These are phyloP conservation scores for Sycophaga agraensis DNA, from an alignment of 1,140 invertebrate genomes.

Conservation along the genomic window DNA sequence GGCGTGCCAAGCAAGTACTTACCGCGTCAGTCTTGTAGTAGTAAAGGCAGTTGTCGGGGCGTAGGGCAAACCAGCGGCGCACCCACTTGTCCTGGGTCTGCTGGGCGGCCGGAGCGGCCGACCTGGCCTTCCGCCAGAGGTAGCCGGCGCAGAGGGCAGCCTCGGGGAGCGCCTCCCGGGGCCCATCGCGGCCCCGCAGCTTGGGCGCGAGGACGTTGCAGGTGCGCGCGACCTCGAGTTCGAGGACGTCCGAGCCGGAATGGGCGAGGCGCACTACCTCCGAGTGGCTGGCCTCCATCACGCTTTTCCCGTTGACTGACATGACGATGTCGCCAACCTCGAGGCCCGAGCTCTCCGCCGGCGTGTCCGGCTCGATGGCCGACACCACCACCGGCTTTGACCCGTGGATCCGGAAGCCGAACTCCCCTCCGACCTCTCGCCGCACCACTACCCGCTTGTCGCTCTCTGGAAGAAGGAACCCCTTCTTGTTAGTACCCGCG, in stretches of 20 bases:
- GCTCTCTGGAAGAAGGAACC: constrained; percentile 67
- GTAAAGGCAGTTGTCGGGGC: constrained; percentile 90
- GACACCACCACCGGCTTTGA: constrained; percentile 94
- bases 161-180: constrained; percentile 56
- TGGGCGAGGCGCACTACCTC: constrained; percentile 94
- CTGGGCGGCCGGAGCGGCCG: constrained; percentile 37
- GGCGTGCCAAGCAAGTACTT: constrained; percentile 39
- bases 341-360: constrained; percentile 85
- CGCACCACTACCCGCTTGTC: constrained; percentile 83
- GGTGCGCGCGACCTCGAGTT: constrained; percentile 85
- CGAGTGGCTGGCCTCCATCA: constrained; percentile 88
- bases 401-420: constrained; percentile 94
- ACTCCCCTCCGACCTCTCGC: constrained; percentile 79
- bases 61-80: constrained; percentile 85
- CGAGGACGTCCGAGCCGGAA: constrained; percentile 79
- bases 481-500: no score
- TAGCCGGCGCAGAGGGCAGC: constrained; percentile 74
- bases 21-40: constrained; percentile 90
- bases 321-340: constrained; percentile 94
- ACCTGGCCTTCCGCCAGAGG: constrained; percentile 69
- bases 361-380: constrained; percentile 87
- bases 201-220: constrained; percentile 74
- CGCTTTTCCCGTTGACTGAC: constrained; percentile 83
- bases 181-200: constrained; percentile 30
- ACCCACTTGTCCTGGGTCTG: constrained; percentile 75